Evolutionary conservation across 2,888 invertebrate genomes (phyloP).

Genomic region (Cheiracanthium punctorium): DNA sequence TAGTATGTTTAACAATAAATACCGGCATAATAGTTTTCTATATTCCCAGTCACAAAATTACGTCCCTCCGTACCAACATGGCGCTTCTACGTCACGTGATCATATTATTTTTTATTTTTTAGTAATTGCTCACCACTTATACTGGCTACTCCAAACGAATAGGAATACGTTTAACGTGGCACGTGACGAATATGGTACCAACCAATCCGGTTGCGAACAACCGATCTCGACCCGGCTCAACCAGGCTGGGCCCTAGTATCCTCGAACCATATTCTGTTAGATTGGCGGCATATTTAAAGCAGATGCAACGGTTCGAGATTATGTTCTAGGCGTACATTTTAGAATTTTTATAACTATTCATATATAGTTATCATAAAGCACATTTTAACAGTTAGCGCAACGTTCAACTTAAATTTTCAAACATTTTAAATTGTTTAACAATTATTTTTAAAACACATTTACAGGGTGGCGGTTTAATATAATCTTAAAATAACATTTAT

Average conservation of each 20-base stretch:
- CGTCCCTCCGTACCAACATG: slow-evolving; percentile 57
- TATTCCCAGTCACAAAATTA: slow-evolving; percentile 26
- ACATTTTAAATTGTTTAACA: too few species aligned
- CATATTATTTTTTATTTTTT: slow-evolving; percentile 51
- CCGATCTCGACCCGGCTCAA: slow-evolving; percentile 40
- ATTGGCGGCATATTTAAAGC: slow-evolving; percentile 35
- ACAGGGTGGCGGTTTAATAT: too few species aligned
- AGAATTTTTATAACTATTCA: too few species aligned
- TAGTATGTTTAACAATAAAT: not conserved
- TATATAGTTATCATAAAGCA: too few species aligned
- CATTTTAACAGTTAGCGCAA: too few species aligned
- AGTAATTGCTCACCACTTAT: slow-evolving; percentile 46
- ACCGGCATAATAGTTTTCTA: slow-evolving; percentile 61
- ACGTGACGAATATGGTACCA: slow-evolving; percentile 46
- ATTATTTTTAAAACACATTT: too few species aligned
- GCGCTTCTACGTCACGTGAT: slow-evolving; percentile 65
- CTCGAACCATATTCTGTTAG: not conserved
- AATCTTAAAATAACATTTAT: not conserved
- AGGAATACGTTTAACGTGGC: slow-evolving; percentile 44
- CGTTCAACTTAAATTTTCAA: too few species aligned
- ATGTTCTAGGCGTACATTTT: not conserved
- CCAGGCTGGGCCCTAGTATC: slow-evolving; percentile 15
- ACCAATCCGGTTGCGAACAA: slow-evolving; percentile 44
- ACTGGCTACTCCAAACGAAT: slow-evolving; percentile 53
- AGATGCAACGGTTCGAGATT: not conserved